Percentiles rank a stretch among this genome's conserved stretches.
Conservation (phyloP, 1,140 invertebrate genomes). For the Teleopsis dalmanni region DNA sequence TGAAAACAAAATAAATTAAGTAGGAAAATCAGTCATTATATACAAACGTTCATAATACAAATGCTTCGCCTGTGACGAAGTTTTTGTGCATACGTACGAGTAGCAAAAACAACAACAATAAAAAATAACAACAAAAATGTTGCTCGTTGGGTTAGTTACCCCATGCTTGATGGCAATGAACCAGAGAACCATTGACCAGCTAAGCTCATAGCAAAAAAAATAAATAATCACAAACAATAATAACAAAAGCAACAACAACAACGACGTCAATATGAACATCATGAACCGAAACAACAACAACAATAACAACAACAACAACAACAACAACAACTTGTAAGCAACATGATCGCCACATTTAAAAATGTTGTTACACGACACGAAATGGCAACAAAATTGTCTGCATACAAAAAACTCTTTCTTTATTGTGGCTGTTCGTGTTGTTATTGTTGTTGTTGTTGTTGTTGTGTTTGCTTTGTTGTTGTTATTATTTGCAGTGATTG, state of each 20-base stretch:
- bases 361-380: too few species aligned
- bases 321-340: constrained; percentile 5
- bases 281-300: not conserved
- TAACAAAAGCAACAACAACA: not conserved
- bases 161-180: constrained; percentile 42
- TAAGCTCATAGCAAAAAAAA: constrained; percentile 13
- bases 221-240: constrained; percentile 4
- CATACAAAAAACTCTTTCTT: too few species aligned
- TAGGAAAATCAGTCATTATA: too few species aligned
- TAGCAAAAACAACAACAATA: too few species aligned
- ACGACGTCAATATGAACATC: not conserved
- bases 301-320: not conserved
- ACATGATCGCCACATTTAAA: constrained; percentile 1
- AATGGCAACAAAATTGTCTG: too few species aligned
- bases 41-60: too few species aligned
- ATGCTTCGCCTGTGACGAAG: too few species aligned
- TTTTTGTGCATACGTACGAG: too few species aligned
- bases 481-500: not conserved
- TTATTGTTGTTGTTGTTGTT: constrained; percentile 1
- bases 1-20: too few species aligned
- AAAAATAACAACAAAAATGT: constrained; percentile 12
- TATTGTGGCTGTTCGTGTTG: not conserved
- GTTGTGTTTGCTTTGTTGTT: not conserved
- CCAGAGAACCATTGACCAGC: constrained; percentile 44
- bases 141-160: constrained; percentile 40